Evolutionary conservation across 2,797 vertebrate genomes (phyloP), one percentile per base, ranked within the genome.

Genomic region (Sphenopsis melanotis): DNA sequence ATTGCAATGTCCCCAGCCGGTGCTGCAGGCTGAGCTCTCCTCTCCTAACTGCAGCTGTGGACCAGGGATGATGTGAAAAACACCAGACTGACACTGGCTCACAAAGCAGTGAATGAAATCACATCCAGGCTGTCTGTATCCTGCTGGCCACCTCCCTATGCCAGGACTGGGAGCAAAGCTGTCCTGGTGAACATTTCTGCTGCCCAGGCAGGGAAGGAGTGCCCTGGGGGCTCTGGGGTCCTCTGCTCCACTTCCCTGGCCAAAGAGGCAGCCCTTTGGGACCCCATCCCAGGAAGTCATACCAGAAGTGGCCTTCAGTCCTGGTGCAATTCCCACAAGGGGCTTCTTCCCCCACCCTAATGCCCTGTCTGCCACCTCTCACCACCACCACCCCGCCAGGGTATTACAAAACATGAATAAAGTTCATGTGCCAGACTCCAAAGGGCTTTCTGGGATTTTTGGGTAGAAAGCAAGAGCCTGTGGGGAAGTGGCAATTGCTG

Each of bases 11-110:
- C 60, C 47, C 52, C 1, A 4, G 53, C 53, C 72, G 11, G n/a
- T 17, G 29, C 68, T 83, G 44, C 37, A 30, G 52, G 41, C 87
- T 91, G 60, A 83, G 49, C 60, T 86, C 52, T 90, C 41, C 64
- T 82, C 36, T 83, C 56, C 2, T 1, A 20, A 50, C n/a, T 5
- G 8, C 91, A 94, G 91, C 72, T 88, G 93, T 71, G 78, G 49
- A 53, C 27, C 46, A 81, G 76, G 72, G 37, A 34, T 77, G 87
- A 96, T 93, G 83, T 87, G 85, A 81, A 93, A 94, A 92, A 15
- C 72, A 93, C 87, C 55, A 59, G 60, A 24, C 41, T 83, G 36
- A 34, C 34, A 50, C 57, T 26, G 27, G 37, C 47, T 39, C 65
- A 68, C 41, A 75, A 46, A 88, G 76, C 65, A 91, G 78, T 0